Evolutionary conservation across 2,113 vertebrate species (phyloP).

Genomic region (Procapra przewalskii): DNA sequence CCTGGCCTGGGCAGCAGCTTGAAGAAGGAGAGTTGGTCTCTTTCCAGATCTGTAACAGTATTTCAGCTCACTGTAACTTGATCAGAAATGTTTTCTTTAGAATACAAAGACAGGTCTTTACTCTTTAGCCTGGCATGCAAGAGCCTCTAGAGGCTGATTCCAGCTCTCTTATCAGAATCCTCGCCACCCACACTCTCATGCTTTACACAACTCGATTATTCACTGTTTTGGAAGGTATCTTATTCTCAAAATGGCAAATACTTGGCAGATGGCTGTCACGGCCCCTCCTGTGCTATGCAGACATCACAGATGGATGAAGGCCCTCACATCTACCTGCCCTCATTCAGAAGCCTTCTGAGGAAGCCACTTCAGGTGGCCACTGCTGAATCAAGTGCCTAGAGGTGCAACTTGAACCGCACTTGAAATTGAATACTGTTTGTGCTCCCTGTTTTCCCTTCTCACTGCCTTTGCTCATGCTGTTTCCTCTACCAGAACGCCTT

Average conservation of each 20-base stretch:
- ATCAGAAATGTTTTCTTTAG: not conserved
- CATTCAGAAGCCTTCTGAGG: not conserved
- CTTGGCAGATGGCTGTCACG: not conserved
- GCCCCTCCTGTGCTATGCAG: not conserved
- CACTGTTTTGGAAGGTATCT: not conserved
- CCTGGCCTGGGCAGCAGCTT: not conserved
- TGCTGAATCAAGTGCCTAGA: not conserved
- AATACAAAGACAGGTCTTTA: constrained; percentile 34
- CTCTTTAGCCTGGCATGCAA: not conserved
- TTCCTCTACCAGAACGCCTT: not conserved
- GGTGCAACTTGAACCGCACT: not conserved
- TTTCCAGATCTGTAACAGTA: not conserved
- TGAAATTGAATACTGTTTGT: not conserved
- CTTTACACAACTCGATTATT: not conserved
- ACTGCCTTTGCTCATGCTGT: not conserved
- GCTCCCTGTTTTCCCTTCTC: not conserved
- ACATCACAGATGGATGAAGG: not conserved
- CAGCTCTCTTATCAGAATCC: not conserved
- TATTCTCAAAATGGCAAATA: not conserved
- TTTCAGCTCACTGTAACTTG: not conserved
- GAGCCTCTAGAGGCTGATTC: not conserved
- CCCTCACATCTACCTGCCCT: not conserved
- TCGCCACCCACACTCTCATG: not conserved
- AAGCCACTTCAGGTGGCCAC: not conserved
- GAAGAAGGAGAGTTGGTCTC: not conserved